Conservation (phyloP, 2,888 invertebrate genomes). For the Pocota personata region DNA sequence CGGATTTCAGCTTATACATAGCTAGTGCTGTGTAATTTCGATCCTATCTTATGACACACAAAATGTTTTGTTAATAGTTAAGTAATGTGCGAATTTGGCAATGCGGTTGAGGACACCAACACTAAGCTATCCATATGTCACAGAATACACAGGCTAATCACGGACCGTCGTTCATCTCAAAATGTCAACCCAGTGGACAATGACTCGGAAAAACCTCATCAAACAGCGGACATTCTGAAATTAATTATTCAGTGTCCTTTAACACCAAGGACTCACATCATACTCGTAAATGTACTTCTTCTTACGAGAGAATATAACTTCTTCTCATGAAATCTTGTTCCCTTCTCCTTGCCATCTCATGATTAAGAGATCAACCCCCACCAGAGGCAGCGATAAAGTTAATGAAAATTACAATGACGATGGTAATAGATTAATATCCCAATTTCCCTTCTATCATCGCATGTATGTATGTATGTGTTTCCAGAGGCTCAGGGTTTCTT, state of each 20-base stretch:
- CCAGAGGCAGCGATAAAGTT: slow-evolving; percentile 16
- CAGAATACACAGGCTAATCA: not conserved
- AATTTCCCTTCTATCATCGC: not conserved
- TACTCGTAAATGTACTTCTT: not conserved
- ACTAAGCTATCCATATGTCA: not conserved
- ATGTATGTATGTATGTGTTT: not conserved
- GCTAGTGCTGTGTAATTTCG: too few relatives aligned
- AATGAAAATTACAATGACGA: slow-evolving; percentile 55
- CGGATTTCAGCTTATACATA: too few relatives aligned
- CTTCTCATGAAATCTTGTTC: not conserved
- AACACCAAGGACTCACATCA: slow-evolving; percentile 2
- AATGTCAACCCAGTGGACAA: slow-evolving; percentile 6
- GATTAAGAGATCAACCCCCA: slow-evolving; percentile 18
- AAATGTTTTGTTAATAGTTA: too few relatives aligned
- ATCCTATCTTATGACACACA: too few relatives aligned
- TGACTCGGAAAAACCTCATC: slow-evolving; percentile 10
- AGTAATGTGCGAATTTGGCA: too few relatives aligned
- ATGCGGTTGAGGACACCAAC: too few relatives aligned
- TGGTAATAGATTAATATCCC: slow-evolving; percentile 31
- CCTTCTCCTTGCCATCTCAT: not conserved
- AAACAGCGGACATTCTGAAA: slow-evolving; percentile 8
- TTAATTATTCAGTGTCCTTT: slow-evolving; percentile 31
- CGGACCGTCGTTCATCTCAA: not conserved
- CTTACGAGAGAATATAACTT: not conserved
- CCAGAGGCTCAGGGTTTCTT: not conserved